Base-by-base conservation (phyloP, 2,888 invertebrate genomes). In the Drosophila borborema region DNA sequence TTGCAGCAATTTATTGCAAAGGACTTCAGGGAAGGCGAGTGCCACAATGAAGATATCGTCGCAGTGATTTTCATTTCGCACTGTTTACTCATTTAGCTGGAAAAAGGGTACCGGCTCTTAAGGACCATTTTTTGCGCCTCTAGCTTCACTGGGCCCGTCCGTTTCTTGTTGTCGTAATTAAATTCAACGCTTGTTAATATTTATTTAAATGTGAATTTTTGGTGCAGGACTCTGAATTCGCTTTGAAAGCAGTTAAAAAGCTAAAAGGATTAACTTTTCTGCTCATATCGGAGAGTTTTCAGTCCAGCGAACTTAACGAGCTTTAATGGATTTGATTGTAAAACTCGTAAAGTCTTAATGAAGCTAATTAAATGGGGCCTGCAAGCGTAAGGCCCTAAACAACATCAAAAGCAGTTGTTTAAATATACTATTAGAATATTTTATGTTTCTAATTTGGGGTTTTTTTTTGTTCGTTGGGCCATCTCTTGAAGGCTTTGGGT, bases 271-370 rank as follows among this genome's bases (percentile, higher is more conserved):
- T 70, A 70, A 56, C 56, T 66, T 60, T 49, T 48, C 38, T 54
- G 72, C 43, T 51, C 63, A 68, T 72, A 75, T 82, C 80, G 51
- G 64, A 68, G n/a, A 66, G 67, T 67, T 85, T 49, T 31, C 82
- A 78, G 75, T 68, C 64, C 80, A 82, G 71, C 69, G 76, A 59
- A 66, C 55, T 70, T 82, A 78, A 85, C 64, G 82, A 76, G 82
- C 71, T 71, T 78, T 76, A 82, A 71, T 76, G 70, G 68, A 64
- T 67, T 80, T 68, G 51, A 65, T 61, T 75, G 48, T 62, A 31
- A 43, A 20, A 23, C 60, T 73, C 43, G 49, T 53, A 64, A 68
- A 68, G 46, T 28, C 43, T 18, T 62, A 68, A 73, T 70, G 65
- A 74, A 70, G 53, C 63, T 58, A 77, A 77, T 77, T 77, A 77